These are phyloP conservation scores for Ahaetulla prasina DNA, from an alignment of 2,113 vertebrate genomes.

Conservation along the genomic window DNA sequence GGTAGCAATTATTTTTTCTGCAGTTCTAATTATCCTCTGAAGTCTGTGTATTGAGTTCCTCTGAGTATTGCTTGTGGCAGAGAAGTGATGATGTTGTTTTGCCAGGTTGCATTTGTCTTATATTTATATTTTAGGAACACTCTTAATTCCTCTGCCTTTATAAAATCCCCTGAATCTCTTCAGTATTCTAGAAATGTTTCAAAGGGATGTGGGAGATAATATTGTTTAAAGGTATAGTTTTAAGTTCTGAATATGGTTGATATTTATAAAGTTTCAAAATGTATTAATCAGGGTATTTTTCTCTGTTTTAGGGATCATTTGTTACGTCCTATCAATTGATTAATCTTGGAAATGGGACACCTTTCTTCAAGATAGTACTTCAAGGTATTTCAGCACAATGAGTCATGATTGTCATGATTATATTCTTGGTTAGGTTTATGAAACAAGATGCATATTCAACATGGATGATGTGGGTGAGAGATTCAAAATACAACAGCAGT, in stretches of 20 bases:
- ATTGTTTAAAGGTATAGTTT: neutral
- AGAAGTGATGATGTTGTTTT: neutral
- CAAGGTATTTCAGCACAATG: constrained; percentile 60
- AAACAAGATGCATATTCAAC: neutral
- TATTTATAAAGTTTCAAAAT: neutral
- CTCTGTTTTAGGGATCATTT: constrained; percentile 61
- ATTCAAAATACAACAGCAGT: neutral
- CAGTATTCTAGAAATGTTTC: neutral
- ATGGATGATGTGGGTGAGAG: neutral
- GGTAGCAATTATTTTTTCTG: too few relatives aligned
- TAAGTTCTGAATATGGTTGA: neutral
- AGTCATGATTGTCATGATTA: neutral
- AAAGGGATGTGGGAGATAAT: neutral
- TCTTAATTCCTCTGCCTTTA: neutral
- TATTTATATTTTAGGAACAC: neutral
- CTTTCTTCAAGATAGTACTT: constrained; percentile 62
- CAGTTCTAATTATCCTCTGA: too few relatives aligned
- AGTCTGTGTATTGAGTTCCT: neutral
- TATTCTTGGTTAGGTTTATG: neutral
- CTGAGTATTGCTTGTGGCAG: neutral
- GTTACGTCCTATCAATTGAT: constrained; percentile 54
- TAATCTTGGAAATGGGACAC: constrained; percentile 51
- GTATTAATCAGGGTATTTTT: neutral
- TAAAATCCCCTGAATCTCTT: neutral
- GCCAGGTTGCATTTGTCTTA: neutral